phyloP scores from a whole-genome alignment of 37 sponge, comb jelly and placozoan species.

The Petrosia ficiformis region DNA sequence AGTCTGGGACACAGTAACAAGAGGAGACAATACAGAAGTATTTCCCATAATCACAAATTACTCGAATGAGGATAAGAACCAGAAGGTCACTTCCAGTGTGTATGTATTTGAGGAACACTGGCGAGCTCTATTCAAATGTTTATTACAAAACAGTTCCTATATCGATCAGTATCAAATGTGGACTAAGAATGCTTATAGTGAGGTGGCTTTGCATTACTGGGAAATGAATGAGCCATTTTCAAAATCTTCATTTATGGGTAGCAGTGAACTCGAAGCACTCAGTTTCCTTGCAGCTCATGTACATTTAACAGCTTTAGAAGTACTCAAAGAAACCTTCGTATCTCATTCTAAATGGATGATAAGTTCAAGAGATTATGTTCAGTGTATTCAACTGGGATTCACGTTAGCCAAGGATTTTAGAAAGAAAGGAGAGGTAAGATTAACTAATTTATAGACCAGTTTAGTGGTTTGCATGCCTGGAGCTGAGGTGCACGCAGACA shows the following conservation, averaged over 20 bases:
- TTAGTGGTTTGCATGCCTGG: too few relatives aligned
- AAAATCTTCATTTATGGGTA: neutral
- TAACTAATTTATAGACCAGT: too few relatives aligned
- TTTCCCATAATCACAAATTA: neutral
- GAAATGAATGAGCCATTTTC: neutral
- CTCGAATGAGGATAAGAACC: neutral
- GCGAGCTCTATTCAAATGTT: slow-evolving; percentile 18
- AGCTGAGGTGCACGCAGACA: too few relatives aligned
- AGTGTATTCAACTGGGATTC: slow-evolving; percentile 41
- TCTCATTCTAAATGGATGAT: neutral
- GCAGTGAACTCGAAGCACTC: slow-evolving; percentile 48
- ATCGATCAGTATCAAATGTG: slow-evolving; percentile 35
- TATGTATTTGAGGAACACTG: neutral
- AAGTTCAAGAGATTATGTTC: slow-evolving; percentile 24
- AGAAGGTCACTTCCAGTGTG: neutral
- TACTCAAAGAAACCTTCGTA: slow-evolving; percentile 1
- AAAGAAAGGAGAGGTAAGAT: slow-evolving; percentile 27
- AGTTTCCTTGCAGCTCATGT: slow-evolving; percentile 49
- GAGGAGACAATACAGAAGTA: neutral
- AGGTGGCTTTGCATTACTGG: slow-evolving; percentile 68
- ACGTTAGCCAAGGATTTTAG: slow-evolving; percentile 26
- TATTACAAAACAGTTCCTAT: slow-evolving; percentile 25
- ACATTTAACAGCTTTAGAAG: slow-evolving; percentile 40
- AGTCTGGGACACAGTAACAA: slow-evolving; percentile 36
- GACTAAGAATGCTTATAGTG: slow-evolving; percentile 41